These are phyloP conservation scores for Agrotis exclamationis DNA, from an alignment of 2,888 invertebrate species.

Conservation along the genomic window DNA sequence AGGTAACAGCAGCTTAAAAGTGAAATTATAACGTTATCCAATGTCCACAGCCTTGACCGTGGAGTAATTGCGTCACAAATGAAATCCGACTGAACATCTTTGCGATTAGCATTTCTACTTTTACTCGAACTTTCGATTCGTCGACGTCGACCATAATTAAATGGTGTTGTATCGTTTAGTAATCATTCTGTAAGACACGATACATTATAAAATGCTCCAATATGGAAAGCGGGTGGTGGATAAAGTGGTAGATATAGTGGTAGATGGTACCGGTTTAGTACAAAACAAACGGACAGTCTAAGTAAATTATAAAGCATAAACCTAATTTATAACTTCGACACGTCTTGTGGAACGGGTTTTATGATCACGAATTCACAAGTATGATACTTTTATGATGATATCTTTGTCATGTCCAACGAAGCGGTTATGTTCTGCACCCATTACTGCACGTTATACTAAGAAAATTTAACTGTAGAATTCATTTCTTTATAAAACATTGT, in stretches of 20 bases:
- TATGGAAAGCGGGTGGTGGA: neutral
- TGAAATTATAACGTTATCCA: conserved; percentile 72
- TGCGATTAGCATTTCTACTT: conserved; percentile 81
- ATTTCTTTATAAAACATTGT: conserved; percentile 49
- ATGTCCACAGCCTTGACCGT: conserved; percentile 68
- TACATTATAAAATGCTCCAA: conserved; percentile 1
- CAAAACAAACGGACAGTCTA: conserved; percentile 23
- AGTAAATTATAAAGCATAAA: conserved; percentile 12
- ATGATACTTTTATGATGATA: conserved; percentile 56
- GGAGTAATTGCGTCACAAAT: conserved; percentile 78
- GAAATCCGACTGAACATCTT: conserved; percentile 74
- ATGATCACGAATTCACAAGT: conserved; percentile 40
- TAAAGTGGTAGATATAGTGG: neutral
- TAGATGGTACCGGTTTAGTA: neutral
- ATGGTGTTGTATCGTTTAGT: conserved; percentile 62
- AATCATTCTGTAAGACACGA: conserved; percentile 15
- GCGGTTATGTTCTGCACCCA: conserved; percentile 73
- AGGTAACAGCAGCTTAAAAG: conserved; percentile 67
- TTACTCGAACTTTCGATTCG: conserved; percentile 83
- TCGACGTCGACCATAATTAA: conserved; percentile 67
- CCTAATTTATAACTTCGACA: conserved; percentile 36
- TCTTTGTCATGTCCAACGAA: conserved; percentile 63
- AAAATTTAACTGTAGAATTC: conserved; percentile 62
- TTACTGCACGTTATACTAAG: conserved; percentile 62
- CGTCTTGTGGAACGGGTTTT: conserved; percentile 37